Conservation (phyloP, 1,140 invertebrate species). For the Andrena cerasifolii region DNA sequence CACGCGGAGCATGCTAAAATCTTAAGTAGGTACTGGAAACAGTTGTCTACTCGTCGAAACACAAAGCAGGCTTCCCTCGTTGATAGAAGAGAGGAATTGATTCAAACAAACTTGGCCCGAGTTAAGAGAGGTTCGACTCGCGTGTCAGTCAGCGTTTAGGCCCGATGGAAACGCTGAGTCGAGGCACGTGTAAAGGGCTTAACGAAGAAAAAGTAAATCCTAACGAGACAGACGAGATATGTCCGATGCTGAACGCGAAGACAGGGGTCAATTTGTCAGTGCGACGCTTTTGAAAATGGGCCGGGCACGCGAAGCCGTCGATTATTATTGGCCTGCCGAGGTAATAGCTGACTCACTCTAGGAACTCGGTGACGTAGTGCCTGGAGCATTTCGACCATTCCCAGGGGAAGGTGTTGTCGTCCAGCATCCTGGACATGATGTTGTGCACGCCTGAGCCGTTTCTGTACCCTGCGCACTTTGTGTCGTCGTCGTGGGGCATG, state of each 20-base stretch:
- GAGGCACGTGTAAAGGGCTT: background rate
- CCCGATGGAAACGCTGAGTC: background rate
- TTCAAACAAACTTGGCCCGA: background rate
- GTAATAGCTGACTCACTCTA: constrained; percentile 88
- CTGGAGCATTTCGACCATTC: constrained; percentile 94
- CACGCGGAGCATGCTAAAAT: background rate
- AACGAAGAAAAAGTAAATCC: constrained; percentile 30
- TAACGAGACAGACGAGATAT: constrained; percentile 25
- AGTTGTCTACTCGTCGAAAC: background rate
- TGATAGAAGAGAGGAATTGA: background rate
- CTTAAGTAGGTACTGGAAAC: background rate
- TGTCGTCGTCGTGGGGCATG: constrained; percentile 95
- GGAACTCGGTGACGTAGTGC: constrained; percentile 92
- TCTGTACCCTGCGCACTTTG: constrained; percentile 85
- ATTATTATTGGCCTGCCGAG: constrained; percentile 12
- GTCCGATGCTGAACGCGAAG: background rate
- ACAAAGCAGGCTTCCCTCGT: background rate
- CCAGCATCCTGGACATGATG: constrained; percentile 92
- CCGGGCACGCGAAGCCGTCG: background rate
- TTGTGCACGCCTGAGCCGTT: constrained; percentile 82
- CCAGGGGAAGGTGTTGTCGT: constrained; percentile 93
- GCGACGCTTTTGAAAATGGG: constrained; percentile 39
- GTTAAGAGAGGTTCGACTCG: background rate
- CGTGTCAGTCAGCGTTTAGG: background rate
- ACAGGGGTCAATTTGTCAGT: constrained; percentile 35